Evolutionary conservation across 2,888 invertebrate species (phyloP), one percentile per base, ranked within the genome.

Genomic region (Napeogenes inachia): DNA sequence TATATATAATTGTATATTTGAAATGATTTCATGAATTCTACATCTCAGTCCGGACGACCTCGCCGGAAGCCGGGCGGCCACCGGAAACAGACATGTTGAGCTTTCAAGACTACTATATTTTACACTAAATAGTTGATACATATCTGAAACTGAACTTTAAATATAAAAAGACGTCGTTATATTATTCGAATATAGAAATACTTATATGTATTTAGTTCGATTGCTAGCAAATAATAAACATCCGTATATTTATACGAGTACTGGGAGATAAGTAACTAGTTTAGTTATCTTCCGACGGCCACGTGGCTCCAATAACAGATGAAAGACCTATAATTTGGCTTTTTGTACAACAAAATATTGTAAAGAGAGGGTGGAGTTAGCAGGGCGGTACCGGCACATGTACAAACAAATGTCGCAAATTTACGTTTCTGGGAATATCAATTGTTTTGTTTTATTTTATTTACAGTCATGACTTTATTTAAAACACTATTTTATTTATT

Each of bases 331-430:
- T 75, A 75, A 77, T 76, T 76, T 68, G 55, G 59, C 65, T 62
- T 64, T 61, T 57, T 55, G 62, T 64, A 70, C 64, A 70, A 58
- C 56, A 47, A 54, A 57, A 61, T 55, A 66, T 62, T 59, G 56
- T 38, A 68, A 72, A 74, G 71, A 64, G 56, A 56, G 67, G 70
- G 71, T 75, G 79, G 77, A 72, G 72, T 64, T 21, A 21, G 21
- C 21, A 54, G 68, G 84, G 82, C 77, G 80, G 75, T 42, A 30
- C 70, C 50, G 68, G 71, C 86, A 86, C 83, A 84, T 85, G 87
- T 74, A 75, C 72, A 72, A 81, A 81, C 84, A 84, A 84, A 82
- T 83, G 84, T 80, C 71, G 67, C 76, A 69, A 80, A 77, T 73
- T 77, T 68, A 35, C 32, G 57, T 35, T 57, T 59, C 32, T 50